These are phyloP conservation scores for Psittacula echo DNA, from an alignment of 2,797 vertebrate genomes.

Conservation along the genomic window DNA sequence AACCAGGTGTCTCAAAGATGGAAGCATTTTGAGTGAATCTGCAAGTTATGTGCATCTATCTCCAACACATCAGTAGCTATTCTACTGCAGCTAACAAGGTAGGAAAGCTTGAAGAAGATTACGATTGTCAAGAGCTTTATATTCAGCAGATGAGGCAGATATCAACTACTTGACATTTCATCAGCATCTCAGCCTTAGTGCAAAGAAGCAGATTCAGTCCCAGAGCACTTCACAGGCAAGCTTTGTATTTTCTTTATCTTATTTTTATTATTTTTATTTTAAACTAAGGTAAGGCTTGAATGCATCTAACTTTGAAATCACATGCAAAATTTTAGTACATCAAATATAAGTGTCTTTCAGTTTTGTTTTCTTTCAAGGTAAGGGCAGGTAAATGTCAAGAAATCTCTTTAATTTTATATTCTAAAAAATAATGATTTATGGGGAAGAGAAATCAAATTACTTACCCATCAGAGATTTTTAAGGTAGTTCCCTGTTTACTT, in stretches of 20 bases:
- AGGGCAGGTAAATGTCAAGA: conserved; percentile 50
- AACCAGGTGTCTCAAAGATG: not conserved
- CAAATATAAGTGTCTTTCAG: conserved; percentile 51
- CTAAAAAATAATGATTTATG: conserved; percentile 67
- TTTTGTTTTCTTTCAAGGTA: conserved; percentile 31
- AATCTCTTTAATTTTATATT: conserved; percentile 65
- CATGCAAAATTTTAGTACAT: conserved; percentile 14
- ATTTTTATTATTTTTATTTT: conserved; percentile 49
- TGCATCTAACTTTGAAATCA: conserved; percentile 10
- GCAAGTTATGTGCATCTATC: not conserved
- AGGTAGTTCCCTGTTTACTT: conserved; percentile 8
- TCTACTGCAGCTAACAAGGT: not conserved
- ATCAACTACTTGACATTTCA: conserved; percentile 21
- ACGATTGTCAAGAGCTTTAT: not conserved
- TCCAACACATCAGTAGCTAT: not conserved
- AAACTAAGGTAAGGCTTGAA: conserved; percentile 20
- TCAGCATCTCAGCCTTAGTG: not conserved
- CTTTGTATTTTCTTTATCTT: not conserved
- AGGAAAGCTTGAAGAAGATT: not conserved
- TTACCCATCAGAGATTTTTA: conserved; percentile 20
- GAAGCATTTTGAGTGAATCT: not conserved
- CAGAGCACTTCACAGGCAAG: not conserved
- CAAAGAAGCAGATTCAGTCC: conserved; percentile 8
- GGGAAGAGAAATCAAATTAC: conserved; percentile 48
- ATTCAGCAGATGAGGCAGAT: not conserved